Evolutionary conservation across 2,888 invertebrate genomes (phyloP).

Genomic region (Lamellibrachia columna): DNA sequence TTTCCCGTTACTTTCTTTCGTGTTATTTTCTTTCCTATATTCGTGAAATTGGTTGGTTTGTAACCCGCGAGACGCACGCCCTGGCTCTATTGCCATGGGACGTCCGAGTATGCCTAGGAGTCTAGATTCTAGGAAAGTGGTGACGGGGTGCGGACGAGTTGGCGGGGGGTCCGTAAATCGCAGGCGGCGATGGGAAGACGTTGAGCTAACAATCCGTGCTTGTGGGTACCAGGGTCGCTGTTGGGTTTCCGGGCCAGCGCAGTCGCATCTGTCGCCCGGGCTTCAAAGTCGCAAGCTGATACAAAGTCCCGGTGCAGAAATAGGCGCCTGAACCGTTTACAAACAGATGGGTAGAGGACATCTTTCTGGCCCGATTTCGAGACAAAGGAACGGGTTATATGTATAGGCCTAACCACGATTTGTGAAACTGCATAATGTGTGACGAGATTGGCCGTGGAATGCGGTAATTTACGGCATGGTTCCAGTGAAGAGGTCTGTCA

Average conservation of each 20-base stretch:
- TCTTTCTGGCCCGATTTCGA: neutral
- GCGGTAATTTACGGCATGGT: neutral
- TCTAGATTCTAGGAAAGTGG: neutral
- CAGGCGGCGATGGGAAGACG: neutral
- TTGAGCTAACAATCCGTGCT: neutral
- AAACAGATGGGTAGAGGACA: neutral
- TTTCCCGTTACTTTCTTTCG: no score
- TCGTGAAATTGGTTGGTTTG: no score
- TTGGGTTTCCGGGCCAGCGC: neutral
- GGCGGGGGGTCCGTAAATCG: neutral
- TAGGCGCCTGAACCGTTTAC: neutral
- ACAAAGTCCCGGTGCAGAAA: neutral
- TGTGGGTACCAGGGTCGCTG: neutral
- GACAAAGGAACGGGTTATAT: no score
- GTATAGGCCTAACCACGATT: no score
- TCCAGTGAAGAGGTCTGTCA: neutral
- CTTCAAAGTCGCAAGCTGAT: conserved; percentile 9
- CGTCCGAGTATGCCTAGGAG: neutral
- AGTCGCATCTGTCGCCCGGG: neutral
- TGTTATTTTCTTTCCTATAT: no score
- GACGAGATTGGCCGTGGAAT: neutral
- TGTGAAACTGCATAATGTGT: neutral
- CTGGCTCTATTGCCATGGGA: no score
- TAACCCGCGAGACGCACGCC: no score
- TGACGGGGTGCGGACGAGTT: neutral